Percentiles rank a stretch among this genome's conserved stretches.
Conservation (phyloP, 2,797 vertebrate genomes). For the Helostoma temminkii region DNA sequence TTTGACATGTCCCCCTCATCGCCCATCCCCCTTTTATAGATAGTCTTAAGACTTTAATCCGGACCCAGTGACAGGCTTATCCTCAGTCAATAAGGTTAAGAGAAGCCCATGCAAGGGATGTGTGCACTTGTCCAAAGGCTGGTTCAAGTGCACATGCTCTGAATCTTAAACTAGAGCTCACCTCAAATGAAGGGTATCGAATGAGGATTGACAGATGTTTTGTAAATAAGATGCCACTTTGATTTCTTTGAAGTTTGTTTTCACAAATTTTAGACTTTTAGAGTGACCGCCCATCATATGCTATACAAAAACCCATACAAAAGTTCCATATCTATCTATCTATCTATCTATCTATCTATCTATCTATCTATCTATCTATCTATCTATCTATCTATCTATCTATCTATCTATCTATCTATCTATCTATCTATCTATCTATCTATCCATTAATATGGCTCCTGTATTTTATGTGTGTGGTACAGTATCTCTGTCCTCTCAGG, state of each 20-base stretch:
- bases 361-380: no score
- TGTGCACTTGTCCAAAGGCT: constrained; percentile 78
- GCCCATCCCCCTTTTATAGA: constrained; percentile 80
- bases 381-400: no score
- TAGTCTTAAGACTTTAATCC: constrained; percentile 89
- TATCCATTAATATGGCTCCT: no score
- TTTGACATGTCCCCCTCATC: constrained; percentile 77
- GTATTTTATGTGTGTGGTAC: constrained; percentile 42
- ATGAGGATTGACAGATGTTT: constrained; percentile 46
- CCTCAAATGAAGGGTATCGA: constrained; percentile 68
- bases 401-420: no score
- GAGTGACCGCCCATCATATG: background rate
- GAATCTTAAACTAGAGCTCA: constrained; percentile 82
- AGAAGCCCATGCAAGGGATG: constrained; percentile 76
- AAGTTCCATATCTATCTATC: no score
- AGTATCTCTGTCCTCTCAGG: constrained; percentile 59
- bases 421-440: no score
- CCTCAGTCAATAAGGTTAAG: constrained; percentile 87
- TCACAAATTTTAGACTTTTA: background rate
- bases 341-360: no score
- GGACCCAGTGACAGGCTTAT: constrained; percentile 84
- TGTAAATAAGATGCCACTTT: constrained; percentile 11
- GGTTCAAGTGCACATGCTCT: constrained; percentile 73
- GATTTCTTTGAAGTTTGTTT: constrained; percentile 5
- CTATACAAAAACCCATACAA: no score